A percentile compares a stretch with the other conserved stretches of the same genome.
These are phyloP conservation scores for Chrysomallon squamiferum DNA, from an alignment of 1,140 invertebrate species.

Conservation along the genomic window DNA sequence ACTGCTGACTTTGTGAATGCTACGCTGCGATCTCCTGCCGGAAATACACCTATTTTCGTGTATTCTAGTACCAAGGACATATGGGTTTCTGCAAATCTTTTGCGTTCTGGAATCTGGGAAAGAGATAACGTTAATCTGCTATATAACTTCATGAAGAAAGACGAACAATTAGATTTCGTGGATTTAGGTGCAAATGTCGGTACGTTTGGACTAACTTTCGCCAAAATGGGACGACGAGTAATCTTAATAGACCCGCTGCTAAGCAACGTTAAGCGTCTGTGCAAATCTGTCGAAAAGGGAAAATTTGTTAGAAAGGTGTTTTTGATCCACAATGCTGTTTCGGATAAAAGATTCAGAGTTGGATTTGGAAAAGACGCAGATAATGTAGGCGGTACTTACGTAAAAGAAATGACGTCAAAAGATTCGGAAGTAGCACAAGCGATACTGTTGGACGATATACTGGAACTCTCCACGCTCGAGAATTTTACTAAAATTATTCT, in stretches of 20 bases:
- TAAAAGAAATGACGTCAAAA: conserved; percentile 11
- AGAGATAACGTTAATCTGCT: conserved; percentile 7
- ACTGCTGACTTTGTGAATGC: neutral
- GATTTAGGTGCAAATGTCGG: conserved; percentile 57
- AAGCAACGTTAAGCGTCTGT: conserved; percentile 35
- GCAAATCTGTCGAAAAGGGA: conserved; percentile 23
- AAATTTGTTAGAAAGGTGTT: conserved; percentile 27
- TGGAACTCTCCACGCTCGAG: conserved; percentile 9
- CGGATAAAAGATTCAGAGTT: conserved; percentile 26
- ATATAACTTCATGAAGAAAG: conserved; percentile 4
- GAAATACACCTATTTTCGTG: conserved; percentile 20
- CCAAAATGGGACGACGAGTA: conserved; percentile 38
- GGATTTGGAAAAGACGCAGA: conserved; percentile 22
- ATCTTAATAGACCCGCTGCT: conserved; percentile 42
- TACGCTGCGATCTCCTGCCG: neutral
- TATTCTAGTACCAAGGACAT: conserved; percentile 12
- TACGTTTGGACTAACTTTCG: conserved; percentile 37
- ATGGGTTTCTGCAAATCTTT: conserved; percentile 17
- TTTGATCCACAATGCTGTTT: conserved; percentile 41
- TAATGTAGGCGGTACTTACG: conserved; percentile 44
- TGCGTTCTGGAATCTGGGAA: conserved; percentile 22
- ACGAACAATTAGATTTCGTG: conserved; percentile 26
- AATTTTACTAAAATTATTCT: conserved; percentile 16
- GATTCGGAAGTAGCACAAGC: conserved; percentile 6
- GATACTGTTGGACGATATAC: conserved; percentile 20